Evolutionary conservation across 2,888 invertebrate species (phyloP).

Genomic region (Drosophila pseudotakahashii): DNA sequence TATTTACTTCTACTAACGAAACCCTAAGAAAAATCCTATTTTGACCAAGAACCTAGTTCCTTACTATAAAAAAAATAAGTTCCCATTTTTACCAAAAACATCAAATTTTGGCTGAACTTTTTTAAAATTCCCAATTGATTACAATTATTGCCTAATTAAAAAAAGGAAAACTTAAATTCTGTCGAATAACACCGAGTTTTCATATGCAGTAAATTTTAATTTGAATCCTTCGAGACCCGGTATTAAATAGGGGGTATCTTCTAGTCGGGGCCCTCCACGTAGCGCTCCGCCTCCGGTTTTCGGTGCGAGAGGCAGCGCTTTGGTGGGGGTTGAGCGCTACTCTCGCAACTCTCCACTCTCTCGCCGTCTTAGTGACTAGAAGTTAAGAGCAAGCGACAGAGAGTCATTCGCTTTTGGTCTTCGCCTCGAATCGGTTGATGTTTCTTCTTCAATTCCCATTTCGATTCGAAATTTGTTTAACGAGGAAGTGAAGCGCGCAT

Average conservation of each 20-base stretch:
- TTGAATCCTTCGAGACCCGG: too few species aligned
- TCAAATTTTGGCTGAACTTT: too few species aligned
- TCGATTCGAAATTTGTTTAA: constrained; percentile 16
- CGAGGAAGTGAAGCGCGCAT: constrained; percentile 15
- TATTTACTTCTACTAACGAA: too few species aligned
- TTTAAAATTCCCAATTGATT: too few species aligned
- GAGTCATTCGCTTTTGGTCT: constrained; percentile 34
- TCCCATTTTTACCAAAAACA: too few species aligned
- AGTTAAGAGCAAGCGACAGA: constrained; percentile 56
- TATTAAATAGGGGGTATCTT: neutral
- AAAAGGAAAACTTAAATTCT: too few species aligned
- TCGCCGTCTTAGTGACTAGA: constrained; percentile 61
- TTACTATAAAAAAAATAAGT: too few species aligned
- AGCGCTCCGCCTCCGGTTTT: neutral
- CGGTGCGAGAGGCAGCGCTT: constrained; percentile 24
- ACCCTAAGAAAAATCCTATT: too few species aligned
- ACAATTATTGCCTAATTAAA: too few species aligned
- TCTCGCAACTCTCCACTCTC: constrained; percentile 55
- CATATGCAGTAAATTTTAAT: too few species aligned
- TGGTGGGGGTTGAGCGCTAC: constrained; percentile 51
- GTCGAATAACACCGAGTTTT: too few species aligned
- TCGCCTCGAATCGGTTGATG: constrained; percentile 34
- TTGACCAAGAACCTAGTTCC: too few species aligned
- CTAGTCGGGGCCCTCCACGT: neutral
- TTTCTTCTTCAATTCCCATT: constrained; percentile 10